These are phyloP conservation scores for Amblyopsis rosae DNA, from an alignment of 2,113 vertebrate genomes.

Conservation along the genomic window DNA sequence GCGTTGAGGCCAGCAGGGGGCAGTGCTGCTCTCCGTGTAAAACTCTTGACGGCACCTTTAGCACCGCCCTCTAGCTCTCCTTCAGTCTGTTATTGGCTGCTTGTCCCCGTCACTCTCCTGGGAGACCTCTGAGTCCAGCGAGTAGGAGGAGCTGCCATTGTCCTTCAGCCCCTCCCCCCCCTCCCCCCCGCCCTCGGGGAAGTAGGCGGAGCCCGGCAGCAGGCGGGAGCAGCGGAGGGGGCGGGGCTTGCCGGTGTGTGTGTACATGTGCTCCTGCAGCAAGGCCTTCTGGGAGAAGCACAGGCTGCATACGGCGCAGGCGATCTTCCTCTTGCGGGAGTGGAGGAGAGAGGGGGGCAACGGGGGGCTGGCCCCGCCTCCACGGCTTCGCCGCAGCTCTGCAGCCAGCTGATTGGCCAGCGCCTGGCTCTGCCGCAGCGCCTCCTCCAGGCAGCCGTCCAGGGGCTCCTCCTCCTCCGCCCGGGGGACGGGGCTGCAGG, in stretches of 20 bases:
- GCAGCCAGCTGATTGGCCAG: constrained; percentile 82
- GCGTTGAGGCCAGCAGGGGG: neutral
- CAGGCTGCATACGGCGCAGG: constrained; percentile 88
- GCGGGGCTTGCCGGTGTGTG: constrained; percentile 86
- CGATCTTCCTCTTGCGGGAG: constrained; percentile 89
- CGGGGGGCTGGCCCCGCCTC: constrained; percentile 51
- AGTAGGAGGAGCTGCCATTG: constrained; percentile 85
- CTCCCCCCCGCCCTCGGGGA: neutral
- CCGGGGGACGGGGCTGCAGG: constrained; percentile 76
- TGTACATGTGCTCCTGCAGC: constrained; percentile 94
- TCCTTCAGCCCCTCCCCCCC: constrained; percentile 68
- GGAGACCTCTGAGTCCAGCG: constrained; percentile 86
- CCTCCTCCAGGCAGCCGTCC: constrained; percentile 75
- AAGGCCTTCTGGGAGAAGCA: constrained; percentile 88
- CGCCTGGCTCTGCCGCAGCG: constrained; percentile 83
- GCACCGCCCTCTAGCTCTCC: neutral
- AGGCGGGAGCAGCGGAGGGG: constrained; percentile 81
- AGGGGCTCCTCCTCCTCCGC: constrained; percentile 73
- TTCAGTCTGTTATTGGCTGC: constrained; percentile 79
- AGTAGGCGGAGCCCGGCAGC: constrained; percentile 71
- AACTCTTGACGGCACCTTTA: neutral
- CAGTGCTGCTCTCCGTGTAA: neutral
- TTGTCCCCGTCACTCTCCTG: constrained; percentile 86
- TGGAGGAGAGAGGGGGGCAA: constrained; percentile 70
- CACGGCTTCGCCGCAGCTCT: constrained; percentile 84